Base-by-base conservation (phyloP, 2,113 vertebrate genomes). In the Oryzias woworae region DNA sequence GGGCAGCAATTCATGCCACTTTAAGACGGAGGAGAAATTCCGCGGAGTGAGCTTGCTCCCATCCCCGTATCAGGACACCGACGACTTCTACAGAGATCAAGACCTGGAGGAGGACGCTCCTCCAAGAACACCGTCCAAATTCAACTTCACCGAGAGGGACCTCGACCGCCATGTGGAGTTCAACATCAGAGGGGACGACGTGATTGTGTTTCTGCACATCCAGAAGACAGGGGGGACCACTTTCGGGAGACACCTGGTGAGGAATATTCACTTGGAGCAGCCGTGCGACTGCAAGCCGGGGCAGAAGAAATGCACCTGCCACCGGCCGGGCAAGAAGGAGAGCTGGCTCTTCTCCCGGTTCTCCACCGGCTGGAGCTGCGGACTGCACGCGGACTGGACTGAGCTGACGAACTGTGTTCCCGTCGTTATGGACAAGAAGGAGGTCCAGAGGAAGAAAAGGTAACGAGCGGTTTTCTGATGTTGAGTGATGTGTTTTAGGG, bases 211-310 rank as follows among this genome's bases (percentile, higher is more conserved):
- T 71, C 82, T 98, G 58, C 97, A 98, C 92, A 98, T 98, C 87
- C 97, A 98, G 90, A 98, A 98, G 87, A 98, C 97, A 4, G 97
- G 96, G 1, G 96, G 97, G 44, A 98, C 97, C 73, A 98, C 97
- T 24, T 98, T 98, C 87, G 97, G 97, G 47, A 85, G 97, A 54
- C 97, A 98, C 83, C 83, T 98, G 89, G 97, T 98, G 72, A 94
- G 95, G 90, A 98, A 98, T 92, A 98, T 98, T 72, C 95, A 90
- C 23, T 87, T 98, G 90, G 97, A 98, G 90, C 95, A 96, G 85
- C 97, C 96, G 12, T 98, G 97, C 71, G 92, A 93, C 81, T 98
- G 96, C 87, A 95, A 95, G 31, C 90, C 95, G 0, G 96, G 97
- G 1, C 97, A 98, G 93, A 98, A 98, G 90, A 98, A 98, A 84